Evolutionary conservation across 2,113 vertebrate genomes (phyloP).

Genomic region (Smithornis capensis): DNA sequence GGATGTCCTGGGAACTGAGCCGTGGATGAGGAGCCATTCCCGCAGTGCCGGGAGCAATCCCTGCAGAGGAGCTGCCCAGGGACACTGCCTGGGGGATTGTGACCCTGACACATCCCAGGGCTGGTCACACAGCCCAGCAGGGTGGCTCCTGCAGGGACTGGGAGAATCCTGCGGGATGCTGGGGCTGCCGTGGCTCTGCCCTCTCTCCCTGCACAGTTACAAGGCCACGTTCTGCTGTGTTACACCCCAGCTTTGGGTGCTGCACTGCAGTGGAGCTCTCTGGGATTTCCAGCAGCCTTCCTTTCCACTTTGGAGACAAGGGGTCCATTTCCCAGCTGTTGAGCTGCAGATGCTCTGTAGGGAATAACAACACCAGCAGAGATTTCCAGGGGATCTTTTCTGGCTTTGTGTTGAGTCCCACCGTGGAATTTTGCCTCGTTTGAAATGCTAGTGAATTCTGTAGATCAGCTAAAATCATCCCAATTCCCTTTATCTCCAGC

Average conservation of each 20-base stretch:
- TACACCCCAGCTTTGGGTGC: not conserved
- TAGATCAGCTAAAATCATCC: not conserved
- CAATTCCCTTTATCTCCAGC: not conserved
- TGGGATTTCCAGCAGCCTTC: not conserved
- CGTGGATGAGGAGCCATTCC: accelerated
- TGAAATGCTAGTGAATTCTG: not conserved
- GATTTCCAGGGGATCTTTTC: not conserved
- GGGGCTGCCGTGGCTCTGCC: not conserved
- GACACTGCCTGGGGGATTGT: accelerated
- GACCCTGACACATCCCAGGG: not conserved
- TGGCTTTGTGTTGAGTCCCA: not conserved
- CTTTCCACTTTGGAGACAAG: not conserved
- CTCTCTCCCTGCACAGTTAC: not conserved
- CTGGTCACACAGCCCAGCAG: accelerated
- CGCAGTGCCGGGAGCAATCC: accelerated
- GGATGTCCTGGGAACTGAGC: not conserved
- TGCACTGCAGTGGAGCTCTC: not conserved
- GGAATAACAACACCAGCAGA: not conserved
- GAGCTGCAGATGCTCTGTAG: not conserved
- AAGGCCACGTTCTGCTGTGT: not conserved
- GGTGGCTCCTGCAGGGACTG: not conserved
- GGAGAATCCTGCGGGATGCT: not conserved
- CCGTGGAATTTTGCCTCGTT: not conserved
- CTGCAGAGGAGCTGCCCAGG: not conserved
- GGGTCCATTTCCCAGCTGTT: not conserved